A percentile compares a stretch with the other conserved stretches of the same genome.
phyloP scores from a whole-genome alignment of 2,888 invertebrate species.

The Agrotis segetum region DNA sequence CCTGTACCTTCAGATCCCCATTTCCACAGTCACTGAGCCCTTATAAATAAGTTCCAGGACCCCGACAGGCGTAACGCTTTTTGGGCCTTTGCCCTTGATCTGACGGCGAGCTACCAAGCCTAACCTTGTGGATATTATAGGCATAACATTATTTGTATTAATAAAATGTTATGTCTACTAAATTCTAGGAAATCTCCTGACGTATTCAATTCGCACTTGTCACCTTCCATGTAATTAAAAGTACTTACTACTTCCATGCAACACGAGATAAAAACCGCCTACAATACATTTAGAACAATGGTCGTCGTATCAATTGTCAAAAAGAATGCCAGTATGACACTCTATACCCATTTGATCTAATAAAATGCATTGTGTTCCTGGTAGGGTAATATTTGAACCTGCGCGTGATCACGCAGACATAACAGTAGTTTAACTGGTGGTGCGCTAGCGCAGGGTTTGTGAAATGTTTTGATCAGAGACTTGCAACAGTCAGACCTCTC shows the following conservation, averaged over 20 bases:
- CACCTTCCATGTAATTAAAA: conserved; percentile 39
- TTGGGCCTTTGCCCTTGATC: no score
- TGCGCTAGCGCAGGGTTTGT: conserved; percentile 13
- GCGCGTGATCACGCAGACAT: conserved; percentile 13
- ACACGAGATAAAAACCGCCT: conserved; percentile 49
- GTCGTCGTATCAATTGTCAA: conserved; percentile 61
- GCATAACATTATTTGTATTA: no score
- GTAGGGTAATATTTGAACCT: conserved; percentile 50
- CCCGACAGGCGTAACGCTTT: no score
- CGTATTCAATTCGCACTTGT: conserved; percentile 15
- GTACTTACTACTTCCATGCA: conserved; percentile 20
- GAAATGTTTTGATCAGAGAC: not conserved
- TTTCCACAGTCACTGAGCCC: no score
- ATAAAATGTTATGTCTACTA: not conserved
- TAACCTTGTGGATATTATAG: no score
- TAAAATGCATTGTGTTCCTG: conserved; percentile 60
- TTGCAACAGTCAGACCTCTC: not conserved
- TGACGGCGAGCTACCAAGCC: no score
- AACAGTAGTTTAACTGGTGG: conserved; percentile 21
- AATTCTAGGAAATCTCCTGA: conserved; percentile 34
- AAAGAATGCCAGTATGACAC: conserved; percentile 70
- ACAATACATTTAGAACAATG: conserved; percentile 58
- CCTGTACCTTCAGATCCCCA: no score
- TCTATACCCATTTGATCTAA: conserved; percentile 65
- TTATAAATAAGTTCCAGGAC: no score